Evolutionary conservation across 2,113 vertebrate genomes (phyloP).

Genomic region (Stegastes partitus): DNA sequence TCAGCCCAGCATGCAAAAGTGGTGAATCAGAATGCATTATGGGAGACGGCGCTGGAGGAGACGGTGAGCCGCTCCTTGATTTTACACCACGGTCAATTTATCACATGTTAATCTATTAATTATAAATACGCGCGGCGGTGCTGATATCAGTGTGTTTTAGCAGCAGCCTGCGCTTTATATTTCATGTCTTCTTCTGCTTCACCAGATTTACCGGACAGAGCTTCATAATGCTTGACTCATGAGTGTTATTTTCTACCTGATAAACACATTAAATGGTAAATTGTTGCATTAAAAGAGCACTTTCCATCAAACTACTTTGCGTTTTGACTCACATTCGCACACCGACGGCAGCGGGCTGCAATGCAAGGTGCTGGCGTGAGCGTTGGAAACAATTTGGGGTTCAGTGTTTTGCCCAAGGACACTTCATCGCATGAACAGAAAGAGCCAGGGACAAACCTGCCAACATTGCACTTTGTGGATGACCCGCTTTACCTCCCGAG

Average conservation of each 20-base stretch:
- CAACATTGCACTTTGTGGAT: neutral
- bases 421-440: neutral
- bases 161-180: conserved; percentile 8
- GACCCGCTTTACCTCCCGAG: neutral
- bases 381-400: conserved; percentile 2
- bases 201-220: too few relatives aligned
- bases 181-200: neutral
- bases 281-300: neutral
- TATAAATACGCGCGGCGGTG: conserved; percentile 16
- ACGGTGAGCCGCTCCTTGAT: conserved; percentile 16
- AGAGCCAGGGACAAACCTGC: neutral
- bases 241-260: too few relatives aligned
- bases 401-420: neutral
- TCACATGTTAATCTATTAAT: conserved; percentile 51
- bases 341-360: neutral
- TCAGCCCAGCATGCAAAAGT: conserved; percentile 59
- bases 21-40: conserved; percentile 45
- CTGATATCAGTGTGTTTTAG: conserved; percentile 14
- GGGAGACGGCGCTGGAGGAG: conserved; percentile 23
- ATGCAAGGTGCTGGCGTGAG: neutral
- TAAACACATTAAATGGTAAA: neutral
- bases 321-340: neutral
- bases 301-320: neutral
- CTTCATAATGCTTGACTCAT: too few relatives aligned
- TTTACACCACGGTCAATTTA: conserved; percentile 16